phyloP scores from a whole-genome alignment of 1,140 invertebrate genomes.

The Cryptotermes secundus region DNA sequence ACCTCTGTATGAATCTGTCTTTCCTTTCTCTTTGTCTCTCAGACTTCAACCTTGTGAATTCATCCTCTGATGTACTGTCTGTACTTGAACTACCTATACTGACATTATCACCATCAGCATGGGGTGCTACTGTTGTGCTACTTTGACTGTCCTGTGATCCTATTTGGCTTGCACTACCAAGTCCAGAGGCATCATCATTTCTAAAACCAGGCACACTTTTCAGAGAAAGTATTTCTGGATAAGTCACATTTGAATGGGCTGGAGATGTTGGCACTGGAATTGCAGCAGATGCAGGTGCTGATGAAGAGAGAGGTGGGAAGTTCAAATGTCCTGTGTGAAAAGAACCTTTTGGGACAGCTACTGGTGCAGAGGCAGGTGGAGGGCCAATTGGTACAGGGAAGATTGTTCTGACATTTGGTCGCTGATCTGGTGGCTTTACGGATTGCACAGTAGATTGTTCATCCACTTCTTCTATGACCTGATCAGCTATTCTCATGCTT shows the following conservation, averaged over 20 bases:
- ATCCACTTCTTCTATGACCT: conserved; percentile 80
- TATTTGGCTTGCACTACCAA: background rate
- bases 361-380: conserved; percentile 28
- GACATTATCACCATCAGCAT: conserved; percentile 12
- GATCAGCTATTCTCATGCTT: conserved; percentile 70
- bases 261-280: conserved; percentile 21
- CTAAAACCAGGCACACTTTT: conserved; percentile 13
- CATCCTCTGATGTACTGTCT: conserved; percentile 45
- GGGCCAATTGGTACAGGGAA: conserved; percentile 40
- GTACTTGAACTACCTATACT: conserved; percentile 29
- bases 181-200: background rate
- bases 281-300: conserved; percentile 21
- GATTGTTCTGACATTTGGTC: conserved; percentile 49
- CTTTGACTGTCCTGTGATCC: background rate
- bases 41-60: conserved; percentile 55
- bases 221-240: conserved; percentile 24
- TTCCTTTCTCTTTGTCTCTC: conserved; percentile 52
- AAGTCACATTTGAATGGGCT: conserved; percentile 21
- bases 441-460: conserved; percentile 77
- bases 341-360: conserved; percentile 28
- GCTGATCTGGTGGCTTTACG: conserved; percentile 54
- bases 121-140: background rate
- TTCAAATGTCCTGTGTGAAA: background rate
- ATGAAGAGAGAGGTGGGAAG: conserved; percentile 22
- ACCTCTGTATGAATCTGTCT: conserved; percentile 49